Percentiles rank a stretch among this genome's conserved stretches.
Evolutionary conservation across 2,888 invertebrate species (phyloP).

Genomic region (Apoda limacodes): DNA sequence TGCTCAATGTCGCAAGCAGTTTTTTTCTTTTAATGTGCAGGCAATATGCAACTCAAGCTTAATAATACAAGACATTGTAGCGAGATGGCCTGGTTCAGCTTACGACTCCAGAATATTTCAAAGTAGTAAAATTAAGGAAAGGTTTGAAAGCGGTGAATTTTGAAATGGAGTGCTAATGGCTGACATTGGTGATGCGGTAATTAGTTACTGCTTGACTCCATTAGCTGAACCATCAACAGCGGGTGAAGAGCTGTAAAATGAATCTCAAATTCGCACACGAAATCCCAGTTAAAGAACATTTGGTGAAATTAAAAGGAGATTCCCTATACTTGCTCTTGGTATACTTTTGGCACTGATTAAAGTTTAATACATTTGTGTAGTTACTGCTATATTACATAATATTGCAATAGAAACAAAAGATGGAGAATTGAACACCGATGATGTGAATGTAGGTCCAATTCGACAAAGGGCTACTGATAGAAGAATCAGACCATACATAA

Average conservation of each 20-base stretch:
- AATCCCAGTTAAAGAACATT: constrained; percentile 8
- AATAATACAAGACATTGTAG: constrained; percentile 6
- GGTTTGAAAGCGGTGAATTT: constrained; percentile 14
- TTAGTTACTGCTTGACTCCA: constrained; percentile 14
- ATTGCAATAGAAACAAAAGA: constrained; percentile 9
- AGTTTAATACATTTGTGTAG: constrained; percentile 10
- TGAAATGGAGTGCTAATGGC: constrained; percentile 13
- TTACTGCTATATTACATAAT: constrained; percentile 11
- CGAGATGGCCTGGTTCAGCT: constrained; percentile 12
- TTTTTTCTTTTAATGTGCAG: constrained; percentile 13
- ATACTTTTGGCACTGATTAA: constrained; percentile 5
- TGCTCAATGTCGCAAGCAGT: constrained; percentile 13
- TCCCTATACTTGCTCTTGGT: constrained; percentile 15
- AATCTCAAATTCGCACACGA: constrained; percentile 16
- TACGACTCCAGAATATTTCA: constrained; percentile 17
- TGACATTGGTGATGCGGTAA: constrained; percentile 16
- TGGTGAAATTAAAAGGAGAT: constrained; percentile 6
- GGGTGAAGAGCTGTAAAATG: constrained; percentile 16
- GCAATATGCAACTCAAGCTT: constrained; percentile 6
- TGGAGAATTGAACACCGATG: no score
- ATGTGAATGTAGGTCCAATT: not conserved
- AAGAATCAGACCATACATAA: no score
- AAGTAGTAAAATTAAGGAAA: constrained; percentile 9
- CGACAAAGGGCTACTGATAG: no score
- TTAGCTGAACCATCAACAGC: constrained; percentile 9